Evolutionary conservation across 2,113 vertebrate genomes (phyloP).

Genomic region (Leptodactylus fuscus): DNA sequence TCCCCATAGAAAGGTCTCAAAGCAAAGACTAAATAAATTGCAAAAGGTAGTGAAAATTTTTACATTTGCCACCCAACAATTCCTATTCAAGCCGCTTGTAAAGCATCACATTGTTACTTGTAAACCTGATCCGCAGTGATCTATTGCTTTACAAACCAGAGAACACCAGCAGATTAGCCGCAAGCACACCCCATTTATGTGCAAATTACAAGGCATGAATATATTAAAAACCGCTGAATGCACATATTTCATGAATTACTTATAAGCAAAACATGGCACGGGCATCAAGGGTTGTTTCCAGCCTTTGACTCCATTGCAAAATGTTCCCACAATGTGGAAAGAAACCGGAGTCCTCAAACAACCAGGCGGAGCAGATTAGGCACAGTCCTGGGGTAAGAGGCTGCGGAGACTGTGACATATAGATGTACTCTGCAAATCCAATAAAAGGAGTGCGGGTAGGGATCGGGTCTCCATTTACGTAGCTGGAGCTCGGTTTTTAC

Average conservation of each 20-base stretch:
- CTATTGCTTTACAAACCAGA: not conserved
- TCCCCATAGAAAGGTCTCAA: too few species aligned
- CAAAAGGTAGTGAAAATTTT: not conserved
- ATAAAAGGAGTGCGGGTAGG: not conserved
- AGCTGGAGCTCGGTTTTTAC: too few species aligned
- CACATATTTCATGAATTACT: not conserved
- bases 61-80: too few species aligned
- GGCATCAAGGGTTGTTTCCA: not conserved
- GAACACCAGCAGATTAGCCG: not conserved
- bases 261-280: not conserved
- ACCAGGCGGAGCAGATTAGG: not conserved
- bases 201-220: not conserved
- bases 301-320: not conserved
- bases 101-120: not conserved
- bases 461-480: too few species aligned
- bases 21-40: too few species aligned
- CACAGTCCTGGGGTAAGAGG: not conserved
- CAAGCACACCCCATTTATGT: not conserved
- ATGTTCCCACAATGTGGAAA: slow-evolving; percentile 2
- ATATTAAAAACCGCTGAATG: not conserved
- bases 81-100: not conserved
- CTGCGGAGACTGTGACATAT: not conserved
- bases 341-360: not conserved
- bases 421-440: not conserved
- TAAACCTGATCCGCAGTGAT: not conserved